phyloP scores from a whole-genome alignment of 2,888 invertebrate species.

The Netelia melanura region DNA sequence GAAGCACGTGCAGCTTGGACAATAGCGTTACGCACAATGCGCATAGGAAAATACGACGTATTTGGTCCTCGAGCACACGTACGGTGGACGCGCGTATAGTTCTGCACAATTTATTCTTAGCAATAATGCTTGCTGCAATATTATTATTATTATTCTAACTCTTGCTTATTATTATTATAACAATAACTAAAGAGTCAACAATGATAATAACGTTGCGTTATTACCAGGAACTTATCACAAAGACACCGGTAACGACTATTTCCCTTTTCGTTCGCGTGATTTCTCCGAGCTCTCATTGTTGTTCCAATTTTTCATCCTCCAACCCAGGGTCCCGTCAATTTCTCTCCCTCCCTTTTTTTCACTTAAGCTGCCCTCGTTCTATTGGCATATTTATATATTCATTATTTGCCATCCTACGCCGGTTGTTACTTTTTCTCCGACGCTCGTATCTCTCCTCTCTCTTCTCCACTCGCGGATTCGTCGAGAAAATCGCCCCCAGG shows the following conservation, averaged over 20 bases:
- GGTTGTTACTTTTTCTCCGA: slow-evolving; percentile 19
- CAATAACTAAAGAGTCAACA: background rate
- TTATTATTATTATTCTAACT: background rate
- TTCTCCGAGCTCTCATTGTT: slow-evolving; percentile 19
- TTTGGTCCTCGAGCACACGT: slow-evolving; percentile 55
- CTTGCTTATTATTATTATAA: background rate
- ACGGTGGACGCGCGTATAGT: background rate
- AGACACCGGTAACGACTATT: slow-evolving; percentile 16
- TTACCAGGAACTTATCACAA: slow-evolving; percentile 3
- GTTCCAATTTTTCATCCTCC: slow-evolving; percentile 36
- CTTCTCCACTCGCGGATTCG: background rate
- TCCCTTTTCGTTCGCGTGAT: slow-evolving; percentile 1
- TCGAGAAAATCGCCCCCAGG: slow-evolving; percentile 38
- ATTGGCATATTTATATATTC: slow-evolving; percentile 38
- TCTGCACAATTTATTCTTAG: slow-evolving; percentile 10
- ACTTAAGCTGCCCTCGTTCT: slow-evolving; percentile 16
- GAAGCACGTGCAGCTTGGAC: slow-evolving; percentile 62
- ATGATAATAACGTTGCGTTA: slow-evolving; percentile 1
- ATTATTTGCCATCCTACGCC: background rate
- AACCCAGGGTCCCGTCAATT: background rate
- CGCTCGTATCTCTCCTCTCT: background rate
- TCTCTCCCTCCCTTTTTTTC: slow-evolving; percentile 25
- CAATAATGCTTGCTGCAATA: slow-evolving; percentile 33
- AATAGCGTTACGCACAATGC: slow-evolving; percentile 67
- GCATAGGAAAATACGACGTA: slow-evolving; percentile 53